Base-by-base conservation (phyloP, 2,888 invertebrate species). In the Noctua pronuba region DNA sequence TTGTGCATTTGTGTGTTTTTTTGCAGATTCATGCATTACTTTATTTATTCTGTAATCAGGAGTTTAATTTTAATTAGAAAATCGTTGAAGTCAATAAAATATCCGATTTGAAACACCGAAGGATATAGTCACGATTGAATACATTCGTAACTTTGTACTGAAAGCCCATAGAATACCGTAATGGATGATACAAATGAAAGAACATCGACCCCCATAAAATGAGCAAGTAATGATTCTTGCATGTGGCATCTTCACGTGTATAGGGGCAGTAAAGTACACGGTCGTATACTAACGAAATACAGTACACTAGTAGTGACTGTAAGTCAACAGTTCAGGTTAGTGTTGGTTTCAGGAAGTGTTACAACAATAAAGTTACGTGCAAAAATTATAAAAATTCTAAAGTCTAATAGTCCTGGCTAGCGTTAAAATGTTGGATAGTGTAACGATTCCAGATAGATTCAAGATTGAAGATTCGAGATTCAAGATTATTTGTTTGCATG, bases 141-240 rank as follows among this genome's bases (percentile, higher is more conserved):
- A 21, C 49, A 60, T 31, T 67, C 11, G 4, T 21, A 68, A 18
- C 4, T 18, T 67, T 10, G 6, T 49, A 28, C 10, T 11, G n/a
- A 8, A 28, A 35, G 10, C 68, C 44, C 46, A 46, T 60, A 60
- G 10, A 60, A 62, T 28, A 38, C 24, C 35, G 16, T 24, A 74
- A 18, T 8, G 11, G 2, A 66, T 58, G 38, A 38, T 0, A n/a
- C 6, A 31, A 46, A 73, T 28, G 24, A 13, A 35, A 28, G n/a
- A n/a, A n/a, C n/a, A n/a, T n/a, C n/a, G n/a, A n/a, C n/a, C 24
- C 8, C n/a, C 35, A 58, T 66, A 55, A 65, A 76, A 65, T 58
- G n/a, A 44, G 44, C 28, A 28, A 35, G 28, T 76, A 38, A 75
- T 46, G 35, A 13, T 55, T 4, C 11, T 75, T 31, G 46, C 24